phyloP scores from a whole-genome alignment of 2,888 invertebrate genomes.

The Magallana nippona region DNA sequence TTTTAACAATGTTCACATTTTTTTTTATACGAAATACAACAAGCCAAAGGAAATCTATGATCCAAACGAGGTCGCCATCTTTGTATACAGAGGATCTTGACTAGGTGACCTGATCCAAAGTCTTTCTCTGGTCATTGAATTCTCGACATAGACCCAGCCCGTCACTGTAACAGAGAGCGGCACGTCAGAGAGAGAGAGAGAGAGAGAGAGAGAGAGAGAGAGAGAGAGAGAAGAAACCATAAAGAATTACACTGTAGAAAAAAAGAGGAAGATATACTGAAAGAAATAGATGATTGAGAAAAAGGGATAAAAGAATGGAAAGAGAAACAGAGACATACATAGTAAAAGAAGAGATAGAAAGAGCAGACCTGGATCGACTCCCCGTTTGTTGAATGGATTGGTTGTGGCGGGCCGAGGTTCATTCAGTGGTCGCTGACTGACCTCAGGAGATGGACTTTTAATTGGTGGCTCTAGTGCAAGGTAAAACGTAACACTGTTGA shows the following conservation, averaged over 20 bases:
- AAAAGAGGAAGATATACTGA: no score
- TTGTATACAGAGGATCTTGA: not conserved
- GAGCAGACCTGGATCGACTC: conserved; percentile 13
- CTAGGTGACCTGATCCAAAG: not conserved
- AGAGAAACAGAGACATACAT: not conserved
- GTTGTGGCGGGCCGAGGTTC: not conserved
- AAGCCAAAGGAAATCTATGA: no score
- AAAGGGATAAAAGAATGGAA: not conserved
- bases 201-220: not conserved
- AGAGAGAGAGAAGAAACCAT: not conserved
- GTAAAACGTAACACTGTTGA: not conserved
- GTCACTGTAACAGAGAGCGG: not conserved
- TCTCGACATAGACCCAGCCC: conserved; percentile 13
- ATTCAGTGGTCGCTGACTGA: not conserved
- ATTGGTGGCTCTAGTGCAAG: not conserved
- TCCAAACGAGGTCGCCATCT: no score
- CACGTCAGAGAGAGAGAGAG: no score
- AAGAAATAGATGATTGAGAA: no score
- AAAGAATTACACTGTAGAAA: no score
- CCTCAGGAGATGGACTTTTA: not conserved
- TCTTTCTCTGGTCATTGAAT: not conserved
- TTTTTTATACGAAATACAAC: no score
- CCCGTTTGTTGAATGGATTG: not conserved
- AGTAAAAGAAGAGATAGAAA: no score
- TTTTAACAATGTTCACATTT: no score